Conservation (phyloP, 2,113 vertebrate species). For the Cheilinus undulatus region DNA sequence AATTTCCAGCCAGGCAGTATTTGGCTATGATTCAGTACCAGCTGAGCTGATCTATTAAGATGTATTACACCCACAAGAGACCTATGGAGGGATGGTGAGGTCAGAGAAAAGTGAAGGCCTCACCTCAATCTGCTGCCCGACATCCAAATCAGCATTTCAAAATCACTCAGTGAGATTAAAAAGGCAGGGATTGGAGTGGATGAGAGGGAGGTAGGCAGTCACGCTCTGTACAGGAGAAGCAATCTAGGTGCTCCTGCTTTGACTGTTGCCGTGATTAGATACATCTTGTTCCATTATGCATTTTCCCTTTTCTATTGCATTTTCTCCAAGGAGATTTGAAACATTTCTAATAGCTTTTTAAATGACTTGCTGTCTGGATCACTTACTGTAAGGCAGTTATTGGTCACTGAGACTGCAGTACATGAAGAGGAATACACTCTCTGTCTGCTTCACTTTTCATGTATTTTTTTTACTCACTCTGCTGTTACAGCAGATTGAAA, state of each 20-base stretch:
- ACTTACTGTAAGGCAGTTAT: constrained; percentile 59
- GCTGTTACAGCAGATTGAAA: not conserved
- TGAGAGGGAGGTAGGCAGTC: constrained; percentile 44
- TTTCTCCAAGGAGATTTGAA: constrained; percentile 78
- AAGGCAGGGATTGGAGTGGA: constrained; percentile 45
- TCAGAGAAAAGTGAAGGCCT: constrained; percentile 65
- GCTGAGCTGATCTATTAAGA: constrained; percentile 77
- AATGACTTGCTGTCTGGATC: constrained; percentile 69
- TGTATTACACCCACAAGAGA: constrained; percentile 73
- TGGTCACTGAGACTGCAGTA: constrained; percentile 32
- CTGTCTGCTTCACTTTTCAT: constrained; percentile 40
- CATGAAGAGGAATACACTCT: constrained; percentile 46
- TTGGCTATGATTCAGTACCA: constrained; percentile 74
- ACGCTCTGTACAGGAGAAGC: constrained; percentile 41
- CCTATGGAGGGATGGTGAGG: constrained; percentile 54
- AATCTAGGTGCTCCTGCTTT: constrained; percentile 55
- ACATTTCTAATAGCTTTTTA: constrained; percentile 81
- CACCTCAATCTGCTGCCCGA: constrained; percentile 66
- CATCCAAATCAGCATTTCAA: constrained; percentile 77
- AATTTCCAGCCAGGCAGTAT: constrained; percentile 60
- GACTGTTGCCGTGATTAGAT: constrained; percentile 75
- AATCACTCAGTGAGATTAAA: constrained; percentile 87
- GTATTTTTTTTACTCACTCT: constrained; percentile 1
- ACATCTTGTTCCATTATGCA: constrained; percentile 75
- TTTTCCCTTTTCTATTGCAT: constrained; percentile 69